A percentile compares a stretch with the other conserved stretches of the same genome.
phyloP scores from a whole-genome alignment of 1,140 invertebrate species.

The Dufourea novaeangliae region DNA sequence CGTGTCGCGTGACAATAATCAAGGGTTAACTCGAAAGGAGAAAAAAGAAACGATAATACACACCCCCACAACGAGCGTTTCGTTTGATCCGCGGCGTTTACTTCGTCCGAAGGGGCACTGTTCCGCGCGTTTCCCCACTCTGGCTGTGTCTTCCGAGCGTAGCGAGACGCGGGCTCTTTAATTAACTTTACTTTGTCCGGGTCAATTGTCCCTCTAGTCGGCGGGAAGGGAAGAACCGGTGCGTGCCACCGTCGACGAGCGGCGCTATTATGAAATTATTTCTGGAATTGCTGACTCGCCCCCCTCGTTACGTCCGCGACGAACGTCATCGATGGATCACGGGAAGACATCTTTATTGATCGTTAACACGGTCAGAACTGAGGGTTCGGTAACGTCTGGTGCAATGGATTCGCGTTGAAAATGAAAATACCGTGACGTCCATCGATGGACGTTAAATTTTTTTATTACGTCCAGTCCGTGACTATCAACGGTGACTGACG shows the following conservation, averaged over 20 bases:
- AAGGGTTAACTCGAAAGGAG: slow-evolving; percentile 52
- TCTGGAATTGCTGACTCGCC: not conserved
- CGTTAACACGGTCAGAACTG: too few relatives aligned
- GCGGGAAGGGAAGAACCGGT: slow-evolving; percentile 13
- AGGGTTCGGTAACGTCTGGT: too few relatives aligned
- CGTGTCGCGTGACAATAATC: slow-evolving; percentile 65
- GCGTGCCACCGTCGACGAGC: slow-evolving; percentile 13
- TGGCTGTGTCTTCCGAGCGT: slow-evolving; percentile 11
- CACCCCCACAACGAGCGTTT: slow-evolving; percentile 27
- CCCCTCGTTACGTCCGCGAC: too few relatives aligned
- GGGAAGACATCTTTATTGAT: too few relatives aligned
- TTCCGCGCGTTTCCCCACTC: not conserved
- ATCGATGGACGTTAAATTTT: too few relatives aligned
- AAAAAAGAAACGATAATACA: slow-evolving; percentile 41
- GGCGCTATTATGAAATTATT: too few relatives aligned
- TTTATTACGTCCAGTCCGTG: too few relatives aligned
- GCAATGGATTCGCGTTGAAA: too few relatives aligned
- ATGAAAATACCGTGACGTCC: too few relatives aligned
- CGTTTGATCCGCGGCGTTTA: slow-evolving; percentile 50
- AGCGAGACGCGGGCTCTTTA: slow-evolving; percentile 53
- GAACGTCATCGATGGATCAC: too few relatives aligned
- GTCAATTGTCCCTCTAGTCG: slow-evolving; percentile 52
- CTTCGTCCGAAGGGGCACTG: not conserved
- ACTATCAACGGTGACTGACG: too few relatives aligned
- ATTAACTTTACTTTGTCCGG: slow-evolving; percentile 59